Conservation (phyloP, 2,888 invertebrate genomes). For the Serripes groenlandicus region DNA sequence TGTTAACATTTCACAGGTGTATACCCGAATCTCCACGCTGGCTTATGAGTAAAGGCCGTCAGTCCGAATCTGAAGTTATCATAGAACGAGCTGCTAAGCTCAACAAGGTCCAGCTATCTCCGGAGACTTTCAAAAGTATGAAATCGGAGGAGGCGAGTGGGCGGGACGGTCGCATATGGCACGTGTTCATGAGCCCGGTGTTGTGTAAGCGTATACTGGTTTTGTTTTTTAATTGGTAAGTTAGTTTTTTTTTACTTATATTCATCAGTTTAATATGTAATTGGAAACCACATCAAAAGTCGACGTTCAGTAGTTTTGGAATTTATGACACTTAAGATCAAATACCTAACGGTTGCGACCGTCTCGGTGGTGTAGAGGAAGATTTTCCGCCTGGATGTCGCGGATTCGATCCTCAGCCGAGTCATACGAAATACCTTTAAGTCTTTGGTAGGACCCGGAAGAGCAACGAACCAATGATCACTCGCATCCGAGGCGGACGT, state of each 20-base stretch:
- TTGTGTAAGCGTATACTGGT: constrained; percentile 63
- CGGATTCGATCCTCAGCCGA: background rate
- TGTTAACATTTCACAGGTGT: constrained; percentile 30
- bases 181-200: constrained; percentile 61
- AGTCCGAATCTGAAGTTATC: constrained; percentile 27
- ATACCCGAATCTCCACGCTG: constrained; percentile 65
- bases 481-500: too few relatives aligned
- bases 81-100: constrained; percentile 39
- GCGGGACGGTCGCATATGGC: constrained; percentile 36
- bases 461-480: too few relatives aligned
- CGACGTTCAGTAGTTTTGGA: too few relatives aligned
- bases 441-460: background rate
- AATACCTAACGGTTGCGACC: too few relatives aligned
- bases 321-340: too few relatives aligned
- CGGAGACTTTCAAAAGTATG: background rate
- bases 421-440: too few relatives aligned
- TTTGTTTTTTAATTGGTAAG: constrained; percentile 89
- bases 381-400: background rate
- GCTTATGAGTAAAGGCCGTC: constrained; percentile 53
- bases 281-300: too few relatives aligned
- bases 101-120: constrained; percentile 32
- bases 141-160: background rate
- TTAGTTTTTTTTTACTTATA: background rate
- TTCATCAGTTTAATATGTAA: too few relatives aligned
- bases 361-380: background rate